Evolutionary conservation across 2,113 vertebrate species (phyloP), one percentile per base, ranked within the genome.

Genomic region (Hyperopisus bebe): DNA sequence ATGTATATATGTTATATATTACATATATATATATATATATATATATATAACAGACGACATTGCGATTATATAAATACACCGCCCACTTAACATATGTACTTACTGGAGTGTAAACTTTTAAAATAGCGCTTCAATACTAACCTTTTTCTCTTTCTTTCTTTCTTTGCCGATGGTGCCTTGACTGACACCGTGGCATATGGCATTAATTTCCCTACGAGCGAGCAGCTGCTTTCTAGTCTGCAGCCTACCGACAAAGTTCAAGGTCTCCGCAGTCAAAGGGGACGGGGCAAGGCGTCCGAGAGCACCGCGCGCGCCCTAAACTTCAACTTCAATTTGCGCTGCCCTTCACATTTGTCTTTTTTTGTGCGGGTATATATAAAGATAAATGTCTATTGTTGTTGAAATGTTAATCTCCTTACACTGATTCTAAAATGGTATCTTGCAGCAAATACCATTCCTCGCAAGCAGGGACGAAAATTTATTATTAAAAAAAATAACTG

Each of bases 181-280:
- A 91, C 91, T 91, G 85, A 92, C 91, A 93, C 87, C 88, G 66
- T 91, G 92, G 93, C 94, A 94, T 94, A 93, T 94, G 93, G 94
- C 91, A 93, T 93, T 93, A 77, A 92, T 91, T 88, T 90, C 84
- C 84, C 86, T 90, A 93, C 90, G 89, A 90, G 89, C 83, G 89
- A 91, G 88, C 90, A 90, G 90, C 89, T 90, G 91, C 83, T 87
- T 53, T 85, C 66, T 88, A 87, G 90, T 85, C 91, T 91, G 92
- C 86, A 70, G 51, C 77, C 77, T 82, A 39, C 77, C 39, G 19
- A 87, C 89, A 89, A 90, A 96, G 95, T 96, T 95, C 94, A 95
- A 95, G 94, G 94, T 95, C 93, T 92, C 91, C 89, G 91, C 91
- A 88, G 92, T 83, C 91, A 90, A 91, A 89, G 42, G 58, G 55